Conservation (phyloP, 2,797 vertebrate genomes). For the Toxotes lorentzi region DNA sequence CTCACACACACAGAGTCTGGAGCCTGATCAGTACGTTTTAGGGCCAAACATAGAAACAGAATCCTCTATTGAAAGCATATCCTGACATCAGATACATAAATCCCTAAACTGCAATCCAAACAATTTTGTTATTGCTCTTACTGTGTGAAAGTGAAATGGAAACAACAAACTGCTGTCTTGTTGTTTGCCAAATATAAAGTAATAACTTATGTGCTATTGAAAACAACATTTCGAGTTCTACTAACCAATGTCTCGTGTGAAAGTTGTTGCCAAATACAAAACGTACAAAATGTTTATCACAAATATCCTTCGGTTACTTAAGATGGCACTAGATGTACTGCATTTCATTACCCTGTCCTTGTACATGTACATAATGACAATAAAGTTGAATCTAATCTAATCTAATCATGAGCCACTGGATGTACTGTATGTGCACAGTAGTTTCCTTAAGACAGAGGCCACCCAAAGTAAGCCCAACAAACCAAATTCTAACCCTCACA, state of each 20-base stretch:
- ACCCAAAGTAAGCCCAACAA: not conserved
- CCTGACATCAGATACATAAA: constrained; percentile 23
- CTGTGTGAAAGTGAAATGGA: constrained; percentile 24
- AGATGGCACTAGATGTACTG: not conserved
- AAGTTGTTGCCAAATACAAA: not conserved
- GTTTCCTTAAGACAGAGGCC: not conserved
- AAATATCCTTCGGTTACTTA: not conserved
- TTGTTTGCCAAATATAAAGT: constrained; percentile 3
- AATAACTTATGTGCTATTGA: constrained; percentile 17
- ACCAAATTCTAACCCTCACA: constrained; percentile 4
- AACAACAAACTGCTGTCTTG: constrained; percentile 3
- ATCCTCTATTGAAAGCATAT: constrained; percentile 18
- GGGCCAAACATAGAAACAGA: not conserved
- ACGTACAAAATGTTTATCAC: not conserved
- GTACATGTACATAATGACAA: no score
- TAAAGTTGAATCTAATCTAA: no score
- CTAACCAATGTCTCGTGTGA: not conserved
- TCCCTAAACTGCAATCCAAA: constrained; percentile 30
- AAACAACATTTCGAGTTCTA: not conserved
- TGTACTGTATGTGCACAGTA: not conserved
- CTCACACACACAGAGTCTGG: constrained; percentile 28
- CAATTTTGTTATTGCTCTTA: constrained; percentile 7
- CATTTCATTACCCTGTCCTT: no score
- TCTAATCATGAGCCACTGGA: not conserved
- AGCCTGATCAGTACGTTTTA: constrained; percentile 21